Evolutionary conservation across 1,140 invertebrate species (phyloP), one percentile per base, ranked within the genome.

Genomic region (Drosophila azteca): DNA sequence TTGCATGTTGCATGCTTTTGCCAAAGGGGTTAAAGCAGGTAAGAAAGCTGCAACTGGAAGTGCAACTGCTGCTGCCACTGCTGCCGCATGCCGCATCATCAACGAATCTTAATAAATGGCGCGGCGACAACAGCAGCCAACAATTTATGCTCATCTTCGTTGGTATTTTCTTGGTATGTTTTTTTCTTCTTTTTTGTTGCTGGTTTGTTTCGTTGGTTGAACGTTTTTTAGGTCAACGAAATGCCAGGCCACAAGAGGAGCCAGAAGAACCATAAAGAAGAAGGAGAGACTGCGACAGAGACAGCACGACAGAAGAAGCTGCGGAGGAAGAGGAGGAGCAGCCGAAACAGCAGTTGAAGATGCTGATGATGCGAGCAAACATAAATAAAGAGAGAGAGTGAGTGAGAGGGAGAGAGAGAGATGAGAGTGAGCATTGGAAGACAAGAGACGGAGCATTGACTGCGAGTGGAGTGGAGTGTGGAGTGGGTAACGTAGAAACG

Each of bases 181-280:
- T 44, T 76, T 65, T 29, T 64, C 52, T 9, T 62, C 50, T 51
- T 60, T 20, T 41, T 58, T 76, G 75, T 70, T 60, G 20, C 26
- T 59, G 68, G 75, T 70, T 53, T 22, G 77, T 85, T 78, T 64
- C 66, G 71, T 70, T 74, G 79, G 74, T 82, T 82, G 75, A 88
- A 82, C 83, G 83, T 87, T 87, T 87, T 87, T 87, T 87, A 87
- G 82, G 82, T 87, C 82, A 87, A 87, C 82, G 74, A 79, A 87
- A 82, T 82, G 79, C 82, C 82, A 85, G 35, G 35, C 35, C 35
- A 78, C 78, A 82, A 26, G 15, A 20, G 31, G 39, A 39, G 24
- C 43, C 45, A 55, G 57, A 50, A 69, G 58, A 59, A 61, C 55
- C 55, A 20, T 13, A n/a, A 29, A 65, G 68, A 65, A 80, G 81